Evolutionary conservation across 2,888 invertebrate genomes (phyloP), one percentile per base, ranked within the genome.

Genomic region (Hypomecis punctinalis): DNA sequence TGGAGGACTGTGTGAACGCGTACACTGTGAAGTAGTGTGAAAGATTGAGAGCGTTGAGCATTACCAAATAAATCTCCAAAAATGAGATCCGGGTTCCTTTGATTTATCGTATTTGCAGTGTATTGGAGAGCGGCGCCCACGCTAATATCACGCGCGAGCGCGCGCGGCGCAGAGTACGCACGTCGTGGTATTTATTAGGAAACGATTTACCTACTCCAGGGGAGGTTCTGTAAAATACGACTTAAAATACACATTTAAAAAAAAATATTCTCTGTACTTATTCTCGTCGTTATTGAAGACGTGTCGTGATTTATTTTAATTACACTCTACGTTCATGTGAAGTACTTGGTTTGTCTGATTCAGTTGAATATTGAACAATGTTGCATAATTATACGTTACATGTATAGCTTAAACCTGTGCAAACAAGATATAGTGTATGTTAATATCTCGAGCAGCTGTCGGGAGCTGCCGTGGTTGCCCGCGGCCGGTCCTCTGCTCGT

Each of bases 71-170:
- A 58, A 58, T 42, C 58, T 51, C 42, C 10, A 35, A 43, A 58
- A 37, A 58, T 58, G 43, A 42, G 58, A 51, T 58, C n/a, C 51
- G 49, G 11, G 51, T 47, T 58, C 13, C 0, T 47, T 49, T 43
- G 51, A 51, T 58, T 58, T 58, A 58, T 51, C 23, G 58, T 43
- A 37, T 49, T 37, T 43, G 36, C 51, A 23, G 43, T 51, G 42
- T 43, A 51, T 49, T 33, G 9, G 40, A 4, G 2, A n/a, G 6
- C 36, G n/a, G 6, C 9, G 33, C 47, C 33, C 47, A 23, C 33
- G 33, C 9, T 8, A 47, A 47, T 36, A n/a, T 37, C 11, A 36
- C n/a, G 49, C 36, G 11, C 49, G 36, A 47, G 47, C 23, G 47
- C 7, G n/a, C 33, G 23, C 23, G 47, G 23, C 23, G 23, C 23